Evolutionary conservation across 35 echinoderm and acorn worm species (phyloP), one percentile per base, ranked within the genome.

Genomic region (Nesometra sesokonis): DNA sequence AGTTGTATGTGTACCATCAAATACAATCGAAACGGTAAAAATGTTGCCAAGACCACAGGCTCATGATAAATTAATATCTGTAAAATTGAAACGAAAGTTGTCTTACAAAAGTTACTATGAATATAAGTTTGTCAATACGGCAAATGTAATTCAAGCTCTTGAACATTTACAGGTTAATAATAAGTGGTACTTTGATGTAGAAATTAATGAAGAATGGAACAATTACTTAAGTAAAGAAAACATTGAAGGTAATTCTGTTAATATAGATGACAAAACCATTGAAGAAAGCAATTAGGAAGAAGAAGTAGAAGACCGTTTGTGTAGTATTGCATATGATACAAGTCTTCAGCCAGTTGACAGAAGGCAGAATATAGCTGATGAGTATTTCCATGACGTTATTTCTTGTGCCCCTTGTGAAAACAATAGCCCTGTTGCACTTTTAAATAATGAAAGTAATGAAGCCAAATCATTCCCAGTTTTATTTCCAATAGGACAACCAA

Each of bases 1-100:
- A 33, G 76, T 79, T 89, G 82, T 89, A 77, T 93, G 91, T 89
- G 91, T 93, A 32, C 91, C 91, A 82, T 93, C 91, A 40, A 88
- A 93, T 52, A 84, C 82, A 33, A 17, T 31, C 19, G 47, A 93
- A 82, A 89, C 82, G 30, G 77, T 88, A 52, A 77, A 84, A n/a
- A 36, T 30, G 13, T 76, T 90, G 32, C 92, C 92, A 5, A 36
- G 92, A 77, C 34, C 78, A 29, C 32, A 34, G 35, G 78, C 34
- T 76, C 88, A 90, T 30, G 80, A 90, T 46, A 8, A 77, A 33
- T 11, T 93, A 29, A 93, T 93, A 78, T 57, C 40, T 32, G 85
- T 93, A 0, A 93, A 93, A 67, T 76, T 93, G 35, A 93, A 93
- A 35, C 34, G 88, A 77, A 89, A 90, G 35, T 46, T 93, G 77